Conservation (phyloP, 1,140 invertebrate species). For the Papilio machaon region DNA sequence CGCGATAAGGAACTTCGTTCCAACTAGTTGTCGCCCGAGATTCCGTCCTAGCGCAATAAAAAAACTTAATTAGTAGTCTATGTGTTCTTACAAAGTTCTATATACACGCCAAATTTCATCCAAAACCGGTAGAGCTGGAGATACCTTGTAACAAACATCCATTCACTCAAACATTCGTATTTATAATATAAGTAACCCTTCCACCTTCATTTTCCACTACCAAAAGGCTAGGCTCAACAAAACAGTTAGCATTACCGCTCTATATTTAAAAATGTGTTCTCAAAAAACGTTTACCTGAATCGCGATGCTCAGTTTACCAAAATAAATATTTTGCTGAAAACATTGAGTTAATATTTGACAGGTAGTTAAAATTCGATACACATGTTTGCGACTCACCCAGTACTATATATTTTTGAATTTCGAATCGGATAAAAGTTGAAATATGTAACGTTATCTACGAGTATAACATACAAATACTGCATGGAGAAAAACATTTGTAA, state of each 20-base stretch:
- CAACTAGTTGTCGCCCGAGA: no score
- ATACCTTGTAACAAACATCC: no score
- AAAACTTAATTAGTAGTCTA: no score
- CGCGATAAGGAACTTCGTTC: no score
- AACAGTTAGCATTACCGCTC: background rate
- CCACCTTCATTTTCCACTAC: background rate
- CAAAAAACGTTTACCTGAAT: background rate
- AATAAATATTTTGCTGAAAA: constrained; percentile 18
- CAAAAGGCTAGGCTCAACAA: background rate
- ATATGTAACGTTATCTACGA: background rate
- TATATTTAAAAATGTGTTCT: no score
- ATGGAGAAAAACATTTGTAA: background rate
- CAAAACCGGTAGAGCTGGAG: no score
- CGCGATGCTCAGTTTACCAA: background rate
- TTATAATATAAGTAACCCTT: no score
- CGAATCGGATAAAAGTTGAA: background rate
- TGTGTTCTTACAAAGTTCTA: no score
- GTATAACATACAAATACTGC: background rate
- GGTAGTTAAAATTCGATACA: constrained; percentile 32
- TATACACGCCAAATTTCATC: no score
- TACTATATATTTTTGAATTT: background rate
- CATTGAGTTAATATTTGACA: constrained; percentile 16
- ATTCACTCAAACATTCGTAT: no score
- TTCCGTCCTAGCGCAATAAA: no score
- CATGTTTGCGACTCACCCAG: background rate